These are phyloP conservation scores for Ctenopoma multispine DNA, from an alignment of 2,797 vertebrate species.

Conservation along the genomic window DNA sequence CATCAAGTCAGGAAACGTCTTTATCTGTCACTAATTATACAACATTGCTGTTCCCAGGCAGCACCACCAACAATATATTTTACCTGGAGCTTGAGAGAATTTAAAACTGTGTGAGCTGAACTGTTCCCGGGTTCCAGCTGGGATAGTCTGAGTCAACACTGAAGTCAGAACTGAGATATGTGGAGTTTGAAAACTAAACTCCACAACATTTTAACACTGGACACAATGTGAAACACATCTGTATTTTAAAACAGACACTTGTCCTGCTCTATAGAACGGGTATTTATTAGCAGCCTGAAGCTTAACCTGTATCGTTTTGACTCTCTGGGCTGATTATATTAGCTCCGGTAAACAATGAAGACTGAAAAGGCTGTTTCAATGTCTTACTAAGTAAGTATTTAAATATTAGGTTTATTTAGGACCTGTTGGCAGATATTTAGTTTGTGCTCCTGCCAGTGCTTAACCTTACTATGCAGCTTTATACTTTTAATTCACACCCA, in stretches of 20 bases:
- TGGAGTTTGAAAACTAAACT: not conserved
- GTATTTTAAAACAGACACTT: not conserved
- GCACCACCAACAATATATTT: not conserved
- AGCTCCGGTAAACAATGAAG: too few relatives aligned
- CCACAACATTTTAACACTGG: not conserved
- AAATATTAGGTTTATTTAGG: not conserved
- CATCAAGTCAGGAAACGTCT: too few relatives aligned
- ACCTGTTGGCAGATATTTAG: slow-evolving; percentile 1
- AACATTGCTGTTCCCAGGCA: too few relatives aligned
- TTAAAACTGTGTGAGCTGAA: not conserved
- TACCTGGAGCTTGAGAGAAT: not conserved
- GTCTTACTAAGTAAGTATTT: not conserved
- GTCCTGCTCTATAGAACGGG: too few relatives aligned
- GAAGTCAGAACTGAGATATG: not conserved
- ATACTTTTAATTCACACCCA: not conserved
- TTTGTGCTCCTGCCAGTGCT: not conserved
- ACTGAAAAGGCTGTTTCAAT: not conserved
- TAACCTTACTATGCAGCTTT: not conserved
- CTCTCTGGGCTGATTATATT: not conserved
- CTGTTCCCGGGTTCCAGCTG: not conserved
- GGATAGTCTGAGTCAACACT: not conserved
- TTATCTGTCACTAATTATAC: too few relatives aligned
- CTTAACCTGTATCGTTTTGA: not conserved
- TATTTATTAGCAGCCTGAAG: too few relatives aligned
- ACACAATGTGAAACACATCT: slow-evolving; percentile 7